Conservation (phyloP, 2,113 vertebrate genomes). For the Microtus montanus region DNA sequence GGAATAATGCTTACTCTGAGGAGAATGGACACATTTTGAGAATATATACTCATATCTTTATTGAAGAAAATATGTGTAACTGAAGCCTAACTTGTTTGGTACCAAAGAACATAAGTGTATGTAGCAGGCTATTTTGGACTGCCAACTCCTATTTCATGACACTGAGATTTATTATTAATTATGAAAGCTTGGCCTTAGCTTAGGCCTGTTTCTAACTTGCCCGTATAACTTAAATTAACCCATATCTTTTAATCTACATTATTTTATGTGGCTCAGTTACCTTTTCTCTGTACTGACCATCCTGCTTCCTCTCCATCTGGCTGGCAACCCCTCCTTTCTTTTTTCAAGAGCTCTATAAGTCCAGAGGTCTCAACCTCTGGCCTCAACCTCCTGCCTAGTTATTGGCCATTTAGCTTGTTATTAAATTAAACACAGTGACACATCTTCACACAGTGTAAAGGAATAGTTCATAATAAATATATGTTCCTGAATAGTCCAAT, state of each 20-base stretch:
- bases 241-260: neutral
- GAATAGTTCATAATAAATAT: neutral
- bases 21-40: neutral
- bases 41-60: neutral
- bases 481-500: neutral
- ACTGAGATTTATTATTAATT: neutral
- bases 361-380: neutral
- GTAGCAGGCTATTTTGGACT: neutral
- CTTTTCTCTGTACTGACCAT: neutral
- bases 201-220: neutral
- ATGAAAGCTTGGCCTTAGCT: neutral
- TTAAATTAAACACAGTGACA: neutral
- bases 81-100: neutral
- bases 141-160: neutral
- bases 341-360: neutral
- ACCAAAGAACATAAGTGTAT: neutral
- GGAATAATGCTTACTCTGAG: slow-evolving; percentile 28
- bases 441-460: neutral
- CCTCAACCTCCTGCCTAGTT: neutral
- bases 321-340: neutral
- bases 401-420: neutral
- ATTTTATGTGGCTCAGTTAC: neutral
- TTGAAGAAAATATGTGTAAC: neutral
- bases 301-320: neutral
- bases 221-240: neutral